phyloP scores from a whole-genome alignment of 2,888 invertebrate genomes.

The Ophion ventricosus region DNA sequence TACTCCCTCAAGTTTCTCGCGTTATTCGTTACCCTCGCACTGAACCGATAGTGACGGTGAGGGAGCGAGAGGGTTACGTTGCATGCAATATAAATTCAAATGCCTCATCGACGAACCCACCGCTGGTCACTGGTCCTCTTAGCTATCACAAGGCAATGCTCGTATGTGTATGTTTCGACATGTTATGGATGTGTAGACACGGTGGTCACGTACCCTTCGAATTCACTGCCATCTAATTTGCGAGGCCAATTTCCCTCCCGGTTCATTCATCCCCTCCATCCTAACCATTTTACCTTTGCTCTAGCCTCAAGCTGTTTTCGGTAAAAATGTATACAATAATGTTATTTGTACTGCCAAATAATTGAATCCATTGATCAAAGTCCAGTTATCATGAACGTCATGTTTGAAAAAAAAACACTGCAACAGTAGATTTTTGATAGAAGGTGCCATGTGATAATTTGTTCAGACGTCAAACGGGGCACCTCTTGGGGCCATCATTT shows the following conservation, averaged over 20 bases:
- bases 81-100: conserved; percentile 71
- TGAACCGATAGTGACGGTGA: conserved; percentile 21
- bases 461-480: too few species aligned
- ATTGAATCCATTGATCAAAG: too few species aligned
- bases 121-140: conserved; percentile 34
- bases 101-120: conserved; percentile 63
- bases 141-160: conserved; percentile 34
- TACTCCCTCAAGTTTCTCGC: conserved; percentile 1
- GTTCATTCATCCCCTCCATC: not conserved
- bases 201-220: not conserved
- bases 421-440: too few species aligned
- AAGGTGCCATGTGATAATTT: too few species aligned
- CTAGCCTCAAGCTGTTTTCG: not conserved
- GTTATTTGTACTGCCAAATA: too few species aligned
- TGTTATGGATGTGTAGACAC: conserved; percentile 22
- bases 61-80: conserved; percentile 53
- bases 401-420: too few species aligned
- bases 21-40: conserved; percentile 50
- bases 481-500: too few species aligned
- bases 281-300: not conserved
- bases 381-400: too few species aligned
- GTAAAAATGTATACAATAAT: too few species aligned
- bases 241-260: conserved; percentile 45
- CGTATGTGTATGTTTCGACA: not conserved
- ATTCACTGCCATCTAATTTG: conserved; percentile 56